Percentiles rank a stretch among this genome's conserved stretches.
Conservation (phyloP, 2,888 invertebrate genomes). For the Trissolcus brochymenae region DNA sequence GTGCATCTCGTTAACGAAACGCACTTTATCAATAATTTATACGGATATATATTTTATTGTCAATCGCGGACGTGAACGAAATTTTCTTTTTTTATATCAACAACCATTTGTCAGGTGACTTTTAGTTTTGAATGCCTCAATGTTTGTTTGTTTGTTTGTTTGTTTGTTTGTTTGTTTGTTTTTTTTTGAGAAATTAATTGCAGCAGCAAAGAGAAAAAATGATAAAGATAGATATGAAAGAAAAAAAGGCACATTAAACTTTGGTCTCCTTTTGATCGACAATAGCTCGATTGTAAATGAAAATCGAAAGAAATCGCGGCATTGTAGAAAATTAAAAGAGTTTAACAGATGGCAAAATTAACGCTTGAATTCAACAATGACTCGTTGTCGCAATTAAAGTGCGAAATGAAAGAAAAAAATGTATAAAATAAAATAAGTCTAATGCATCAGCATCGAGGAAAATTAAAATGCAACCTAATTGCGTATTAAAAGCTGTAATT, state of each 20-base stretch:
- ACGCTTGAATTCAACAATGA: slow-evolving; percentile 11
- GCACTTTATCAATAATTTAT: slow-evolving; percentile 35
- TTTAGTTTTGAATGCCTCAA: slow-evolving; percentile 12
- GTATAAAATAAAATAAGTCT: slow-evolving; percentile 22
- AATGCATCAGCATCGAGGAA: slow-evolving; percentile 35
- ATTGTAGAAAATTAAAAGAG: slow-evolving; percentile 4
- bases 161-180: too few relatives aligned
- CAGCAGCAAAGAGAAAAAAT: too few relatives aligned
- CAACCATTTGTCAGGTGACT: slow-evolving; percentile 44
- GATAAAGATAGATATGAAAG: background rate
- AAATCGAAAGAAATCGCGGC: background rate
- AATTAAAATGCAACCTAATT: slow-evolving; percentile 53
- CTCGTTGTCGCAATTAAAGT: slow-evolving; percentile 14
- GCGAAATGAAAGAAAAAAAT: background rate
- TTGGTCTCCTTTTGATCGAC: too few relatives aligned
- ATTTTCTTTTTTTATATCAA: slow-evolving; percentile 22
- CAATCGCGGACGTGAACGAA: slow-evolving; percentile 19
- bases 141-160: too few relatives aligned
- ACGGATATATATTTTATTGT: slow-evolving; percentile 46
- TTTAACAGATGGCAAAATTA: too few relatives aligned
- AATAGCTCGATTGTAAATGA: background rate
- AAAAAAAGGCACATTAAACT: background rate
- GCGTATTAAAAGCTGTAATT: slow-evolving; percentile 63
- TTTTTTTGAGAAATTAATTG: too few relatives aligned
- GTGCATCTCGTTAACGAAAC: slow-evolving; percentile 52